phyloP scores from a whole-genome alignment of 2,113 vertebrate species.

The Hemiprocne comata region DNA sequence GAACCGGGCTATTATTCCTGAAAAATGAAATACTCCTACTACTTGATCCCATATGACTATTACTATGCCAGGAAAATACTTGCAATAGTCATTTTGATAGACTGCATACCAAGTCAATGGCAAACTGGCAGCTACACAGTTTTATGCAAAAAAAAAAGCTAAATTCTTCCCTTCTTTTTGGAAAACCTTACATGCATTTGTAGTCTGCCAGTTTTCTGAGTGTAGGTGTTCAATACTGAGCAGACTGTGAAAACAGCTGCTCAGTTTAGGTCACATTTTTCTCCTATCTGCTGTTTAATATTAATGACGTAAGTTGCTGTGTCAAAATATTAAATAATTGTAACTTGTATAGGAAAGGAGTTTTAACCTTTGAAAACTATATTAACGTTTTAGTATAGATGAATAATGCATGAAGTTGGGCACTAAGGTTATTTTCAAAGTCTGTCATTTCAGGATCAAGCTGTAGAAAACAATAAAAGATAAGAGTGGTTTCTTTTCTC shows the following conservation, averaged over 20 bases:
- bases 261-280: neutral
- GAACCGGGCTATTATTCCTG: neutral
- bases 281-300: slow-evolving; percentile 11
- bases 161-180: neutral
- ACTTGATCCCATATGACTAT: neutral
- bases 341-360: slow-evolving; percentile 5
- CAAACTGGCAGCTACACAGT: neutral
- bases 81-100: neutral
- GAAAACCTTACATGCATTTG: neutral
- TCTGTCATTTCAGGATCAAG: neutral
- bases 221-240: neutral
- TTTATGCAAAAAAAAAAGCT: neutral
- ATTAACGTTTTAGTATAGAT: slow-evolving; percentile 47
- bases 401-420: slow-evolving; percentile 62
- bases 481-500: neutral
- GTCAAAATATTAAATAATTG: slow-evolving; percentile 48
- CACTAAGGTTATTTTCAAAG: slow-evolving; percentile 59
- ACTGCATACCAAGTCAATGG: neutral
- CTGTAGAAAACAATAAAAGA: slow-evolving; percentile 10
- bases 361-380: slow-evolving; percentile 62
- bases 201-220: neutral
- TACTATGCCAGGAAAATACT: neutral
- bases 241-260: neutral
- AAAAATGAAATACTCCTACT: neutral
- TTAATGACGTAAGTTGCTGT: slow-evolving; percentile 33